These are phyloP conservation scores for Maniola jurtina DNA, from an alignment of 1,140 invertebrate species.

Conservation along the genomic window DNA sequence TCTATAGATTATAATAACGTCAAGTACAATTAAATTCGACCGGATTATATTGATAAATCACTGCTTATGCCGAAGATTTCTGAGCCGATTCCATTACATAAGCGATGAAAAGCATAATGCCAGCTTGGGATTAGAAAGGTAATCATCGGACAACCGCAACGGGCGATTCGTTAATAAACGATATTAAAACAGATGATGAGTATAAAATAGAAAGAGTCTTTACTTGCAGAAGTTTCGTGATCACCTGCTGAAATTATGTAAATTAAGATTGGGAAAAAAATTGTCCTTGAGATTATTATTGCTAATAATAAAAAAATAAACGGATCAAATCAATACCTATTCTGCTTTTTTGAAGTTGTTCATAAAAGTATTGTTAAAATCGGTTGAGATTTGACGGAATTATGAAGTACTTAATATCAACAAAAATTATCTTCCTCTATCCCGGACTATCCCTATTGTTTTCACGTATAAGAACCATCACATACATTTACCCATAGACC, in stretches of 20 bases:
- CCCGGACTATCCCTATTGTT: no score
- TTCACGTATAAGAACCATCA: no score
- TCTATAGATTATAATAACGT: slow-evolving; percentile 18
- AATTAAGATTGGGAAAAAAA: no score
- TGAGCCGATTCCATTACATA: slow-evolving; percentile 14
- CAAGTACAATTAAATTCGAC: slow-evolving; percentile 14
- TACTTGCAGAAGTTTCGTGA: neutral
- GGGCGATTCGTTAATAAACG: slow-evolving; percentile 27
- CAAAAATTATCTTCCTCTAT: no score
- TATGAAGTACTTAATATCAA: no score
- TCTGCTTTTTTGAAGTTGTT: no score
- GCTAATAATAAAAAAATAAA: no score
- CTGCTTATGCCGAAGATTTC: slow-evolving; percentile 15
- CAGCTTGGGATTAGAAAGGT: slow-evolving; percentile 48
- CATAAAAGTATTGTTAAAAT: no score
- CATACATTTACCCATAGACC: no score
- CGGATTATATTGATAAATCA: slow-evolving; percentile 28
- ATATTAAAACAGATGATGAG: slow-evolving; percentile 21
- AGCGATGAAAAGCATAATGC: slow-evolving; percentile 29
- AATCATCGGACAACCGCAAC: slow-evolving; percentile 35
- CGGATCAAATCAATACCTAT: no score
- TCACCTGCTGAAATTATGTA: neutral
- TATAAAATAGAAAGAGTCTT: neutral
- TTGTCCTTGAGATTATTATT: no score
- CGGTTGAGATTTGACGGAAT: no score